Percentiles rank a stretch among this genome's conserved stretches.
Conservation (phyloP, 2,888 invertebrate genomes). For the Caenorhabditis drosophilae region DNA sequence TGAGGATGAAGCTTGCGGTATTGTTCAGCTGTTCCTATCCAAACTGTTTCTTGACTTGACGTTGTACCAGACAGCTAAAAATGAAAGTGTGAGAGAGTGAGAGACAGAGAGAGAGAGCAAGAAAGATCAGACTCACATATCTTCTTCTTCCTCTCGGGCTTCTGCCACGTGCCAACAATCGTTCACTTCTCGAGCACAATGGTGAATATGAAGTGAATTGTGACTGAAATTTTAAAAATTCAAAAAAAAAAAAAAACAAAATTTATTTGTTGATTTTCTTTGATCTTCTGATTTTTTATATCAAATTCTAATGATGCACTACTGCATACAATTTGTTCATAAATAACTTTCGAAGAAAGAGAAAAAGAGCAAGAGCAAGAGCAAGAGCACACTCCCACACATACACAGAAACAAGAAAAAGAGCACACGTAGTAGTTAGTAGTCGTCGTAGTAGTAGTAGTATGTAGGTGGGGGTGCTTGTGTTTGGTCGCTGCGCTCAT, state of each 20-base stretch:
- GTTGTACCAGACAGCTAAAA: constrained; percentile 42
- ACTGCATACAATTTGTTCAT: no score
- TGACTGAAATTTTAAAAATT: constrained; percentile 36
- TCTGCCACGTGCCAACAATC: constrained; percentile 63
- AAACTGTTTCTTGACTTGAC: constrained; percentile 62
- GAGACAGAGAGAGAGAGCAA: not conserved
- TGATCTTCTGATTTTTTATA: no score
- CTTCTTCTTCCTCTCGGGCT: constrained; percentile 30
- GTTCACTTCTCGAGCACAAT: constrained; percentile 64
- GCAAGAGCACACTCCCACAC: no score
- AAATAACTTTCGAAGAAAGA: no score
- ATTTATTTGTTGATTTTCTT: not conserved
- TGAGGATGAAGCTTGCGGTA: constrained; percentile 65
- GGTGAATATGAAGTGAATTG: constrained; percentile 59
- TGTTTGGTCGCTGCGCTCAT: no score
- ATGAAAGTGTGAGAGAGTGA: no score
- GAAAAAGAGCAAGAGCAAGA: no score
- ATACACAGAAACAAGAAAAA: no score
- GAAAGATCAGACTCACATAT: constrained; percentile 15
- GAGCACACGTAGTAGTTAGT: no score
- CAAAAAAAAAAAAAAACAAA: constrained; percentile 9
- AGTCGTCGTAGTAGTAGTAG: no score
- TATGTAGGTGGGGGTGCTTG: no score
- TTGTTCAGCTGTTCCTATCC: constrained; percentile 63
- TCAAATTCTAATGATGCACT: no score